A percentile compares a stretch with the other conserved stretches of the same genome.
phyloP scores from a whole-genome alignment of 2,113 vertebrate species.

The Megaleporinus macrocephalus region DNA sequence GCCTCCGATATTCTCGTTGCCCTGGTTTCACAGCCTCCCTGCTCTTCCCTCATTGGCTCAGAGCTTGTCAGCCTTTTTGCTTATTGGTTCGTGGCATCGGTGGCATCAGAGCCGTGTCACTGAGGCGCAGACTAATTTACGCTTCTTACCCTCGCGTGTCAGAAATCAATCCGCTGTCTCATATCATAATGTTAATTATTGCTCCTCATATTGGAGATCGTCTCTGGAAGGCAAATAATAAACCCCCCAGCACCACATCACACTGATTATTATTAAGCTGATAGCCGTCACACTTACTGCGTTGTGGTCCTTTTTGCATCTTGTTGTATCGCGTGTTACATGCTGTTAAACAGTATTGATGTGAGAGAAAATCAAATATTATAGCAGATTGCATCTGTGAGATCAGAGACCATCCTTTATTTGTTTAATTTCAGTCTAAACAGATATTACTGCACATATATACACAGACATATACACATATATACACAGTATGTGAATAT shows the following conservation, averaged over 20 bases:
- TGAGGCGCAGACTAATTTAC: conserved; percentile 38
- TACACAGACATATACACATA: no score
- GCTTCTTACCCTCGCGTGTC: conserved; percentile 35
- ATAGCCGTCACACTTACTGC: not conserved
- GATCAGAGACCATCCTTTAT: no score
- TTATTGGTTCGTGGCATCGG: conserved; percentile 17
- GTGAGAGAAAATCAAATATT: not conserved
- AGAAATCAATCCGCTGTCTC: conserved; percentile 35
- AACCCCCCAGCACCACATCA: not conserved
- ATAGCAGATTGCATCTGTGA: no score
- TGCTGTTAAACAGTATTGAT: not conserved
- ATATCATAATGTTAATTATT: conserved; percentile 33
- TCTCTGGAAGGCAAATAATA: conserved; percentile 12
- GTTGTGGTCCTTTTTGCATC: not conserved
- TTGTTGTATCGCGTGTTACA: not conserved
- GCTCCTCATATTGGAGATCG: conserved; percentile 2
- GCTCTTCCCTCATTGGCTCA: conserved; percentile 23
- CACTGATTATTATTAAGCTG: conserved; percentile 11
- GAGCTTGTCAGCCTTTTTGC: conserved; percentile 17
- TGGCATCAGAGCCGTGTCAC: conserved; percentile 22
- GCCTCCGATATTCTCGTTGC: conserved; percentile 31
- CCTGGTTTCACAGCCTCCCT: conserved; percentile 37
- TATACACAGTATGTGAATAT: no score
- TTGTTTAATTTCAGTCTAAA: no score
- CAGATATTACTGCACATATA: no score